Evolutionary conservation across 2,888 invertebrate genomes (phyloP), one percentile per base, ranked within the genome.

Genomic region (Macaria notata): DNA sequence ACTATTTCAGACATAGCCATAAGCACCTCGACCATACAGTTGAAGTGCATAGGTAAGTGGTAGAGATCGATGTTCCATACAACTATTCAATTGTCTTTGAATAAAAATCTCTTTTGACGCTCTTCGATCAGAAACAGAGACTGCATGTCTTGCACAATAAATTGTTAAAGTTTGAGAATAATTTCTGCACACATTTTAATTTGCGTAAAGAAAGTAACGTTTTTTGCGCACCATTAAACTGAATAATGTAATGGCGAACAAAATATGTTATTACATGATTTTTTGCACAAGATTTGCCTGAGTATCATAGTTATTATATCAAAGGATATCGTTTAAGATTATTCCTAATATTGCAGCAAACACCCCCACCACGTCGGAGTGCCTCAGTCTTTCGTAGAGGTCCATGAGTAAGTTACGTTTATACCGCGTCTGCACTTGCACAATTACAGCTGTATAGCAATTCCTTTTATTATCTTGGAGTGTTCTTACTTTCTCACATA

Each of bases 371-470:
- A 56, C 50, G 56, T 48, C n/a, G 62, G 49, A n/a, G 41, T 51
- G 31, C 59, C 66, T 47, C 66, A 76, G 59, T 71, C 73, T 67
- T 75, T 75, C 70, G 73, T 83, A 70, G 78, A 83, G 71, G 71
- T 80, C 65, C 74, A 81, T 69, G 75, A 80, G 83, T 83, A 71
- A 83, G 82, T 75, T 55, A 55, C 31, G 43, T 56, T 56, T 47
- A 42, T 9, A 46, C 44, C 49, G 53, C 39, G 43, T 46, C 6
- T 38, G 41, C 45, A 49, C 39, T 48, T 46, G 52, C 55, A 60
- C 49, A 46, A 46, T 46, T 9, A 9, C 49, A 31, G 19, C 1
- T 48, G 30, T 47, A 47, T 46, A 4, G 30, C 30, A 45, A 9
- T 33, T 33, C 7, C 33, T 36, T 36, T 36, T 36, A 36, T 36